Percentiles rank a stretch among this genome's conserved stretches.
These are phyloP conservation scores for Crenuchus spilurus DNA, from an alignment of 2,797 vertebrate genomes.

Conservation along the genomic window DNA sequence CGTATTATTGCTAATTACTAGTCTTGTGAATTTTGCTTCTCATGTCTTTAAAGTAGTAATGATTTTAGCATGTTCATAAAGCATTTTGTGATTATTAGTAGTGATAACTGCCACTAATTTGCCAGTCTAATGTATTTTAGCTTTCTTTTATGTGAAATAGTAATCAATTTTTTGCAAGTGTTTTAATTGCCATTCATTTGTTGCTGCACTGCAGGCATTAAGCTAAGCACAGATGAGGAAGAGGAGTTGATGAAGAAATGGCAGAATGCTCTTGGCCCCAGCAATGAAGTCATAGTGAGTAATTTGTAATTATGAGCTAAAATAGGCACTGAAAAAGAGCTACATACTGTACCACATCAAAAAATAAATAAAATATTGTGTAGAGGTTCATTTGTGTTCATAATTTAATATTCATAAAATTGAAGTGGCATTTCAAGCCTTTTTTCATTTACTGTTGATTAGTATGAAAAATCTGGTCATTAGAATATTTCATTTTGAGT, in stretches of 20 bases:
- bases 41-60: neutral
- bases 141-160: neutral
- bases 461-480: no score
- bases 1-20: no score
- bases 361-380: no score
- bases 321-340: no score
- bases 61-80: neutral
- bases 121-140: neutral
- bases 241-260: constrained; percentile 83
- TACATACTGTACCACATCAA: no score
- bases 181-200: constrained; percentile 3
- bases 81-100: no score
- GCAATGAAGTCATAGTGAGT: constrained; percentile 92
- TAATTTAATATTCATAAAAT: no score
- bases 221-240: constrained; percentile 73
- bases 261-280: constrained; percentile 86
- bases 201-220: constrained; percentile 58
- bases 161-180: neutral
- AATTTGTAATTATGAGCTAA: neutral
- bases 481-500: no score
- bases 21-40: constrained; percentile 6
- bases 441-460: no score
- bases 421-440: no score
- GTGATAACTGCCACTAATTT: no score
- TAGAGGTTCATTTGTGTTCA: no score